phyloP scores from a whole-genome alignment of 1,140 invertebrate genomes.

The Trissolcus basalis region DNA sequence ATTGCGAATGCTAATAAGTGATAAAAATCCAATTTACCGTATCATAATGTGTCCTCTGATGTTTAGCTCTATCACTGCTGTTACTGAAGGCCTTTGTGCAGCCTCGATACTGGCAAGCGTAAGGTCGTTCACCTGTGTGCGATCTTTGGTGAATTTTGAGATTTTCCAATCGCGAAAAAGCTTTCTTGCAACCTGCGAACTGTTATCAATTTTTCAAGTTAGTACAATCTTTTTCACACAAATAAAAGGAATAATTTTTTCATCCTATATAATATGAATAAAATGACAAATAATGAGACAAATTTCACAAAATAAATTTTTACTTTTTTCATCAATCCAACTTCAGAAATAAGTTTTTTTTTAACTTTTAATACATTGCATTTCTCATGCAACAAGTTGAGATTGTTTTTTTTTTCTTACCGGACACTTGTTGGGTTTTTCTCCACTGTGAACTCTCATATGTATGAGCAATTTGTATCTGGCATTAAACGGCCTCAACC shows the following conservation, averaged over 20 bases:
- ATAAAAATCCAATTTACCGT: constrained; percentile 80
- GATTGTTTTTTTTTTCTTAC: too few species aligned
- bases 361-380: too few species aligned
- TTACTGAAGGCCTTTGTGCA: constrained; percentile 97
- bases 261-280: too few species aligned
- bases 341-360: too few species aligned
- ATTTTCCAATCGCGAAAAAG: constrained; percentile 96
- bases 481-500: constrained; percentile 93
- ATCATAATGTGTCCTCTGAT: constrained; percentile 96
- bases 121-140: constrained; percentile 93
- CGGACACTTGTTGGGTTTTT: constrained; percentile 97
- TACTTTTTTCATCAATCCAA: too few species aligned
- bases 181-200: constrained; percentile 94
- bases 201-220: constrained; percentile 67
- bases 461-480: constrained; percentile 97
- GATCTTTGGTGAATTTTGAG: constrained; percentile 96
- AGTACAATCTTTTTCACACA: neutral
- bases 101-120: constrained; percentile 88
- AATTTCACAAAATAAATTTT: too few species aligned
- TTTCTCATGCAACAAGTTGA: too few species aligned
- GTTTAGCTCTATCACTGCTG: constrained; percentile 96
- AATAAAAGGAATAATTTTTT: neutral
- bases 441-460: constrained; percentile 96
- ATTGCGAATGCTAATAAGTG: too few species aligned
- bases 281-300: too few species aligned